phyloP scores from a whole-genome alignment of 2,888 invertebrate species.

The Torymus aiolomorphi region DNA sequence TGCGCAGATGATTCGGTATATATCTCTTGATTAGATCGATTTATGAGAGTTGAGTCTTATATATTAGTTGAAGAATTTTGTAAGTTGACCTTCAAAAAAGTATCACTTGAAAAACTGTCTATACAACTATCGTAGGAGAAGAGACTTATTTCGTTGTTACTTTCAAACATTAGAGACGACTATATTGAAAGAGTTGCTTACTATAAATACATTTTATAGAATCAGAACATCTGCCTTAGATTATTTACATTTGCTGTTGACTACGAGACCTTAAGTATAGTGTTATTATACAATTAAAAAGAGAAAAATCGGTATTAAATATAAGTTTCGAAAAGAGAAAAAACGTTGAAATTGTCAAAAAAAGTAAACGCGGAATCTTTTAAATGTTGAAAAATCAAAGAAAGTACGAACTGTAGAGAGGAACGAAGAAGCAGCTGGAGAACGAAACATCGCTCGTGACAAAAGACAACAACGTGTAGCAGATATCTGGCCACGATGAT shows the following conservation, averaged over 20 bases:
- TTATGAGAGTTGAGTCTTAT: slow-evolving; percentile 30
- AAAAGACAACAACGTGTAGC: slow-evolving; percentile 25
- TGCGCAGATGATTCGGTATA: slow-evolving; percentile 32
- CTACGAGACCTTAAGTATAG: slow-evolving; percentile 24
- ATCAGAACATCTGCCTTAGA: slow-evolving; percentile 46
- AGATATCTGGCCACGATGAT: slow-evolving; percentile 34
- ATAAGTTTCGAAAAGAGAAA: slow-evolving; percentile 21
- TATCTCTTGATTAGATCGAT: slow-evolving; percentile 29
- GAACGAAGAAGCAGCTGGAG: slow-evolving; percentile 17
- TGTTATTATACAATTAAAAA: neutral
- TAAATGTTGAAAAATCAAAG: slow-evolving; percentile 56
- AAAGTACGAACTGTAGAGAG: slow-evolving; percentile 57
- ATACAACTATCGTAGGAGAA: neutral
- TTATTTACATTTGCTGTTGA: slow-evolving; percentile 42
- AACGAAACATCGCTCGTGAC: neutral
- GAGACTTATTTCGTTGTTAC: slow-evolving; percentile 9
- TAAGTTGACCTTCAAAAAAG: slow-evolving; percentile 25
- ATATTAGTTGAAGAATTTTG: slow-evolving; percentile 47
- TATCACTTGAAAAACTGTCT: slow-evolving; percentile 2
- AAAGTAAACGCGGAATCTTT: slow-evolving; percentile 37
- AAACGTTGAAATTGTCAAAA: slow-evolving; percentile 37
- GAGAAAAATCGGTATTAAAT: slow-evolving; percentile 24
- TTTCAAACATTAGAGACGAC: slow-evolving; percentile 9
- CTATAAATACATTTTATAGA: slow-evolving; percentile 42
- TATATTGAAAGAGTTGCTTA: slow-evolving; percentile 8